phyloP scores from a whole-genome alignment of 2,888 invertebrate species.

The Lumbricus terrestris region DNA sequence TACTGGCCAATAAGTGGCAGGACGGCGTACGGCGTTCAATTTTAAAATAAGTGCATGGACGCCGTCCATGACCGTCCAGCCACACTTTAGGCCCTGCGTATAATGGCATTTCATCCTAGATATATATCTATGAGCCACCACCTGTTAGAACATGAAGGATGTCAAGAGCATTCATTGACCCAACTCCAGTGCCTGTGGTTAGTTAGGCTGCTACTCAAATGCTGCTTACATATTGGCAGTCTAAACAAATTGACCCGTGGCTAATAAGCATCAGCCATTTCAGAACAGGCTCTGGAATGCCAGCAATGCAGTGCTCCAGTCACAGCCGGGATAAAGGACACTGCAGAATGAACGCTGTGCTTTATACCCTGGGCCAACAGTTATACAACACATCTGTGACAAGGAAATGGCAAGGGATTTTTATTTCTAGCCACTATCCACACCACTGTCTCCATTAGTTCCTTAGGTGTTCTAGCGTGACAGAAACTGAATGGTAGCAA shows the following conservation, averaged over 20 bases:
- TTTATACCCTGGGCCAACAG: not conserved
- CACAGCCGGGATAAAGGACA: not conserved
- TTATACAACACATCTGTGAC: not conserved
- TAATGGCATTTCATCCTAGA: not conserved
- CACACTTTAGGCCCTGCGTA: no score
- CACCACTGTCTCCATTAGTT: no score
- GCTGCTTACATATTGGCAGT: slow-evolving; percentile 3
- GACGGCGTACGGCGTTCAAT: no score
- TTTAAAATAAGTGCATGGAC: no score
- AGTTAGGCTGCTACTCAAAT: not conserved
- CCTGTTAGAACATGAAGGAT: slow-evolving; percentile 3
- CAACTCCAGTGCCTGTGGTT: not conserved
- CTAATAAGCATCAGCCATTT: not conserved
- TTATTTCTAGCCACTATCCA: not conserved
- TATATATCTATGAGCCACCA: not conserved
- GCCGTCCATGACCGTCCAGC: no score
- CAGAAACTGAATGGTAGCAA: no score
- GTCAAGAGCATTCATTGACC: not conserved
- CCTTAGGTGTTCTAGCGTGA: no score
- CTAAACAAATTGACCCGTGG: not conserved
- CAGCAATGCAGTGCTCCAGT: not conserved
- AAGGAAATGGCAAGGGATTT: not conserved
- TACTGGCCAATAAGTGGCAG: no score
- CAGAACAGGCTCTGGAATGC: not conserved
- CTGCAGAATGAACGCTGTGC: not conserved